Evolutionary conservation across 2,888 invertebrate species (phyloP), one percentile per base, ranked within the genome.

Genomic region (Lasioglossum pauxillum): DNA sequence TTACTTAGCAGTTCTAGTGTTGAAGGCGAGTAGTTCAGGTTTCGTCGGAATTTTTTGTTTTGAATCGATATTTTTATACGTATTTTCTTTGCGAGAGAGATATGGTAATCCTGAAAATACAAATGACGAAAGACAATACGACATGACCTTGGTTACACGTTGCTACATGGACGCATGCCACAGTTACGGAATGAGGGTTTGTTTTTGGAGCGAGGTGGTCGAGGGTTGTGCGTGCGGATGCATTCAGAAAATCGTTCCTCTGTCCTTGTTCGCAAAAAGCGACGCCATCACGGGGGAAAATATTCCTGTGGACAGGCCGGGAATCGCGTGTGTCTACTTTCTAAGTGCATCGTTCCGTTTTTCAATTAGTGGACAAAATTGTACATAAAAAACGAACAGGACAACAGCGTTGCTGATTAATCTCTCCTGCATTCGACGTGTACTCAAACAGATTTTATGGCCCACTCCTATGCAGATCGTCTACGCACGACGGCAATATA

Each of bases 111-210:
- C 31, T 19, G 31, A 19, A 64, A 31, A 69, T 69, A 69, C 38
- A 23, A 69, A 38, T 38, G 1, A 69, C 10, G 71, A 53, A 80
- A 72, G 69, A 90, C 78, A 89, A 79, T 86, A 81, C 78, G 87
- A 67, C 38, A 64, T 75, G 69, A 82, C 75, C 82, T 71, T 38
- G 41, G 69, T 90, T 90, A 88, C 87, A 88, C 83, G 89, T 41
- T 41, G 72, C 90, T 90, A 90, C 90, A 92, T 90, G 90, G 88
- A 91, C 86, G 89, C 94, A 94, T 94, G 93, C 93, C 88, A 92
- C 88, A 89, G 86, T 91, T 86, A 93, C 84, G 89, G 89, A 88
- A 91, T 79, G 81, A 78, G 5, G 83, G 87, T 38, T 69, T 38
- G 35, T 38, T 35, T 69, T 69, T 38, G 69, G 69, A 38, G 38